Conservation (phyloP, 2,113 vertebrate genomes). For the Chelonoidis abingdonii region DNA sequence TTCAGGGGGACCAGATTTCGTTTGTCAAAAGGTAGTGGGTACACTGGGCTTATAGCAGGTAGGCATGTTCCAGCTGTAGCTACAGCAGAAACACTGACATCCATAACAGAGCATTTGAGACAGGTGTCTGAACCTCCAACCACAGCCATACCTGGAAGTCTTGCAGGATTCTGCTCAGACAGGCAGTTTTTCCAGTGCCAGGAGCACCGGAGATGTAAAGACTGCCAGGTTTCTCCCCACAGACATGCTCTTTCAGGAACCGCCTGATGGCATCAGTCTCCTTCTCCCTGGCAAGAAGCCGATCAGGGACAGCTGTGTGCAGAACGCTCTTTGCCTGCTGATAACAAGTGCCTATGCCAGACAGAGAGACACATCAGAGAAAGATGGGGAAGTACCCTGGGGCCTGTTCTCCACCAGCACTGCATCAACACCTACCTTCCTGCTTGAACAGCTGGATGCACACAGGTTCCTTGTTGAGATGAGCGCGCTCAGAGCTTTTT, state of each 20-base stretch:
- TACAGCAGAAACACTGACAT: neutral
- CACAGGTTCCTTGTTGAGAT: neutral
- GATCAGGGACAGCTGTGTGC: conserved; percentile 87
- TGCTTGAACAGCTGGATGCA: conserved; percentile 78
- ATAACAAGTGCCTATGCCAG: conserved; percentile 82
- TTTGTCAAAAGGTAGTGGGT: neutral
- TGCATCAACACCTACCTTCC: conserved; percentile 78
- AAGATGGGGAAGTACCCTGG: neutral
- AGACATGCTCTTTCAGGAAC: conserved; percentile 85
- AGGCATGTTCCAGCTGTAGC: neutral
- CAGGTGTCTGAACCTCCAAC: neutral
- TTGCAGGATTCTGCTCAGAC: conserved; percentile 87
- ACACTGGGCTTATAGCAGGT: neutral
- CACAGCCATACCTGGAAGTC: conserved; percentile 82
- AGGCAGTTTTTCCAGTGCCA: conserved; percentile 94
- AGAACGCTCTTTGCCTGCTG: conserved; percentile 89
- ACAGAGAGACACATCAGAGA: neutral
- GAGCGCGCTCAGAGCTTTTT: neutral
- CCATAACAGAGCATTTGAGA: neutral
- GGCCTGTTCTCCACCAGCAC: no score
- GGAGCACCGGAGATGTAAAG: conserved; percentile 95
- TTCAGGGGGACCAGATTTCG: neutral
- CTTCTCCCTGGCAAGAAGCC: conserved; percentile 84
- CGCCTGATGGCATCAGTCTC: conserved; percentile 81
- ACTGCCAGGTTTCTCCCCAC: conserved; percentile 81